Evolutionary conservation across 2,888 invertebrate species (phyloP).

Genomic region (Nymphalis c-album): DNA sequence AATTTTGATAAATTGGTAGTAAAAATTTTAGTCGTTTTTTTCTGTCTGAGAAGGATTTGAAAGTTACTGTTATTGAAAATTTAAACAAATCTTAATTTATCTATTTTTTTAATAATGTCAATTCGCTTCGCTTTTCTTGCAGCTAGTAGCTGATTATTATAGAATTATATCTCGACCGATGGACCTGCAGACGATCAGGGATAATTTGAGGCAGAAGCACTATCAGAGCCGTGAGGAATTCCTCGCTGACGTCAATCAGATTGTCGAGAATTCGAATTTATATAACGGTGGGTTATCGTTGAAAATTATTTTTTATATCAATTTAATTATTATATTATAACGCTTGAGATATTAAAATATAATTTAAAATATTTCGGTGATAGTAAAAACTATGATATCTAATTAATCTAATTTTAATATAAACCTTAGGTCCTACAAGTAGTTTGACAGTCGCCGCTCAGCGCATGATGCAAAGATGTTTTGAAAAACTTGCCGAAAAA

Average conservation of each 20-base stretch:
- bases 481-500: conserved; percentile 93
- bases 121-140: conserved; percentile 27
- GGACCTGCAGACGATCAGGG: conserved; percentile 97
- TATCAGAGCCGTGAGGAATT: conserved; percentile 98
- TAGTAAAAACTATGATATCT: no score
- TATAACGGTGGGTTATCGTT: conserved; percentile 88
- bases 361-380: no score
- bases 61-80: no score
- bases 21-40: no score
- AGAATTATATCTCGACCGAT: conserved; percentile 95
- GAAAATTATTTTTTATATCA: no score
- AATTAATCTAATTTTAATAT: no score
- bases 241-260: conserved; percentile 96
- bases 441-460: conserved; percentile 92
- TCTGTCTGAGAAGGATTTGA: no score
- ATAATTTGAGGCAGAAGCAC: conserved; percentile 91
- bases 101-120: no score
- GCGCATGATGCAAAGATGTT: conserved; percentile 93
- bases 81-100: no score
- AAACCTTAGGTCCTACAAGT: conserved; percentile 86
- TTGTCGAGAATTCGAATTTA: conserved; percentile 95
- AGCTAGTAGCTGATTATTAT: conserved; percentile 96
- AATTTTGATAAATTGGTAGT: no score
- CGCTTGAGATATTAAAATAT: no score
- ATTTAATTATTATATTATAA: no score